These are phyloP conservation scores for Vulpes lagopus DNA, from an alignment of 2,113 vertebrate species.

Conservation along the genomic window DNA sequence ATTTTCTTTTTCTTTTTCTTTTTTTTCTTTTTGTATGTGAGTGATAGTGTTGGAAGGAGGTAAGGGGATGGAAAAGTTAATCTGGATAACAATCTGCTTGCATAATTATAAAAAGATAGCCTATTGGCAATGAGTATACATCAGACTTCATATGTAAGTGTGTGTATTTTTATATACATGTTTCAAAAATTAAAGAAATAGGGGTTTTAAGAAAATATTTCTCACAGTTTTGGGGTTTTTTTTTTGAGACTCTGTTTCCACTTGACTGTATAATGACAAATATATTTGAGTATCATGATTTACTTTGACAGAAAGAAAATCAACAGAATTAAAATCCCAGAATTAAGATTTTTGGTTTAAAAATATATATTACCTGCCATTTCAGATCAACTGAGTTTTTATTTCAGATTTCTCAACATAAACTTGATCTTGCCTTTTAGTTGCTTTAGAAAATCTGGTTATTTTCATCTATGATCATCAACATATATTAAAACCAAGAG, in stretches of 20 bases:
- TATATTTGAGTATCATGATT: neutral
- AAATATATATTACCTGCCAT: neutral
- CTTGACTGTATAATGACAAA: neutral
- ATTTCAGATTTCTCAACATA: neutral
- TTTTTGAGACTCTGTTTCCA: neutral
- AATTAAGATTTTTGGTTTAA: slow-evolving; percentile 39
- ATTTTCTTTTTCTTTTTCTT: slow-evolving; percentile 78
- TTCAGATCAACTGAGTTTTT: slow-evolving; percentile 16
- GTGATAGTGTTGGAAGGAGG: slow-evolving; percentile 80
- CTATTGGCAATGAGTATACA: slow-evolving; percentile 46
- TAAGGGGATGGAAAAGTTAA: slow-evolving; percentile 84
- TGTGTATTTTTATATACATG: neutral
- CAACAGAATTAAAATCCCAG: neutral
- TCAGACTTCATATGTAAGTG: slow-evolving; percentile 65
- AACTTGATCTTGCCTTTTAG: slow-evolving; percentile 50
- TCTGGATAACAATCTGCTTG: slow-evolving; percentile 78
- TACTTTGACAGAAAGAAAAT: slow-evolving; percentile 46
- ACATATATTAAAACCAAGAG: slow-evolving; percentile 67
- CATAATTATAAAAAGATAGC: slow-evolving; percentile 77
- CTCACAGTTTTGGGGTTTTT: neutral
- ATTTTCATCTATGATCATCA: slow-evolving; percentile 48
- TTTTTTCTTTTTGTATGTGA: slow-evolving; percentile 64
- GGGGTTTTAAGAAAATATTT: neutral
- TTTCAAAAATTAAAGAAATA: slow-evolving; percentile 51
- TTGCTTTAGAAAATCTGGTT: slow-evolving; percentile 60